Conservation (phyloP, 1,140 invertebrate species). For the Drusus annulatus region DNA sequence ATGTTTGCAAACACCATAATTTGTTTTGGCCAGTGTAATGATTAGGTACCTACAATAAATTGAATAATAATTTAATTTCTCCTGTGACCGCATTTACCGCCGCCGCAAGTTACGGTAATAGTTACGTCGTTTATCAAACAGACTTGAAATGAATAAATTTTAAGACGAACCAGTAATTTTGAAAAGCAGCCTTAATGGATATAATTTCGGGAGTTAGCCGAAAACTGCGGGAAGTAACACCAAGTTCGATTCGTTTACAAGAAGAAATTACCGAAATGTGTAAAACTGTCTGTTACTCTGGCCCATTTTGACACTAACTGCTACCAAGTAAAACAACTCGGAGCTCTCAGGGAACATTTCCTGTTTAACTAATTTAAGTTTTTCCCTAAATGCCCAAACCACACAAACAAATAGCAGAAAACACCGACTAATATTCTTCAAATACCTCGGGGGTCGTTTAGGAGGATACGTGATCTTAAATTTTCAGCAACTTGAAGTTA, state of each 20-base stretch:
- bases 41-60: too few relatives aligned
- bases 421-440: conserved; percentile 48
- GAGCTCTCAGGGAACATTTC: conserved; percentile 21
- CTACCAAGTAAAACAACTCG: conserved; percentile 3
- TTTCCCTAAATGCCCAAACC: conserved; percentile 45
- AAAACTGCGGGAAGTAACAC: background rate
- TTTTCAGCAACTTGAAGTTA: conserved; percentile 21
- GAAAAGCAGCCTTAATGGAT: too few relatives aligned
- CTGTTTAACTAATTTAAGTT: conserved; percentile 52
- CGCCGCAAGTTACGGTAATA: too few relatives aligned
- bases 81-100: too few relatives aligned
- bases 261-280: conserved; percentile 18
- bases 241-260: conserved; percentile 1
- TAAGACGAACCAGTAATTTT: too few relatives aligned
- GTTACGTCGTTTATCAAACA: too few relatives aligned
- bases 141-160: too few relatives aligned
- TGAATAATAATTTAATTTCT: too few relatives aligned
- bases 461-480: conserved; percentile 31
- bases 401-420: conserved; percentile 31
- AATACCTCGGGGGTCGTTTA: conserved; percentile 23
- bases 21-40: too few relatives aligned
- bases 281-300: conserved; percentile 23
- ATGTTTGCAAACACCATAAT: too few relatives aligned
- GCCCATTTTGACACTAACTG: conserved; percentile 27
- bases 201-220: too few relatives aligned